These are phyloP conservation scores for Anagyrus pseudococci DNA, from an alignment of 2,888 invertebrate species.

Conservation along the genomic window DNA sequence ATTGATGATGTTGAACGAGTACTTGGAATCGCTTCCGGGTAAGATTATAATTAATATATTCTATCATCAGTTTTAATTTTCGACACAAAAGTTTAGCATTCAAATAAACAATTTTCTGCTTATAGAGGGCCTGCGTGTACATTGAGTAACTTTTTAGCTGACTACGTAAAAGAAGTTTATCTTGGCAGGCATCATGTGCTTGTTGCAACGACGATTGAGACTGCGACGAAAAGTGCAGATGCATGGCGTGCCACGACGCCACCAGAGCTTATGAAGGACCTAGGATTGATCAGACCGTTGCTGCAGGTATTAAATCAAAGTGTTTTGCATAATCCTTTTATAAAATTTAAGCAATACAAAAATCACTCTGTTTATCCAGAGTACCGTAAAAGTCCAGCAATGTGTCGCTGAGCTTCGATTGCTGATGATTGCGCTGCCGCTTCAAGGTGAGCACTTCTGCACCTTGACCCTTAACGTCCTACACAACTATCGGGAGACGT, in stretches of 20 bases:
- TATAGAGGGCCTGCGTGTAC: constrained; percentile 71
- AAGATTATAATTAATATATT: constrained; percentile 41
- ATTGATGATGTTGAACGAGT: constrained; percentile 83
- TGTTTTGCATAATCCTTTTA: too few relatives aligned
- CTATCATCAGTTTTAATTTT: neutral
- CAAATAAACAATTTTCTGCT: constrained; percentile 21
- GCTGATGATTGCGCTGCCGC: constrained; percentile 74
- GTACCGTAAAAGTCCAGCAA: constrained; percentile 75
- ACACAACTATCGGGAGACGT: constrained; percentile 77
- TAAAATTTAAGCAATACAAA: too few relatives aligned
- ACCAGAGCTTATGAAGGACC: constrained; percentile 71
- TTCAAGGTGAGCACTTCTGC: constrained; percentile 77
- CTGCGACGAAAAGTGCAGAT: constrained; percentile 75
- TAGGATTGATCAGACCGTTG: constrained; percentile 71
- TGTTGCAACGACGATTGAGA: constrained; percentile 71
- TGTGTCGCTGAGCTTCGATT: constrained; percentile 72
- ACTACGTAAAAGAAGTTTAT: constrained; percentile 88
- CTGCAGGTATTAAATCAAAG: constrained; percentile 71
- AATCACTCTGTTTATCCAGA: constrained; percentile 63
- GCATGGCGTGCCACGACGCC: constrained; percentile 81
- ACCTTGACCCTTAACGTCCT: constrained; percentile 75
- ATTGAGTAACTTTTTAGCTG: constrained; percentile 82
- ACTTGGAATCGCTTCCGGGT: constrained; percentile 68
- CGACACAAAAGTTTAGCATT: neutral
- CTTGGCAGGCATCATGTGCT: constrained; percentile 76